phyloP scores from a whole-genome alignment of 2,797 vertebrate species.

The Prunella strophiata region DNA sequence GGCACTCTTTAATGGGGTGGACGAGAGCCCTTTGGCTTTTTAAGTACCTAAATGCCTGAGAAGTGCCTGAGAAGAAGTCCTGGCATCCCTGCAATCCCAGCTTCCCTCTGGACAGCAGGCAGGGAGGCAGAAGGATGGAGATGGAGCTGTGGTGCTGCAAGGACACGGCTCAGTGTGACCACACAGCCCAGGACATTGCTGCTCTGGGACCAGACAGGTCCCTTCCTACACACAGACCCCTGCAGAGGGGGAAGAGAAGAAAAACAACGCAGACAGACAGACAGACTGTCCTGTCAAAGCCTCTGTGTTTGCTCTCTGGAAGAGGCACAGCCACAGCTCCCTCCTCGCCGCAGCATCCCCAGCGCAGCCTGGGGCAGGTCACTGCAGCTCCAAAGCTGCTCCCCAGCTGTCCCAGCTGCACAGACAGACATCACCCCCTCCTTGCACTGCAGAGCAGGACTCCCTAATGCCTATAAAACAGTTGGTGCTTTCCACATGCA shows the following conservation, averaged over 20 bases:
- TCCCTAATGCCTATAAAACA: slow-evolving; percentile 56
- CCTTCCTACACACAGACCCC: background rate
- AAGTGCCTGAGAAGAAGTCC: background rate
- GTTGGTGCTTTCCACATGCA: slow-evolving; percentile 48
- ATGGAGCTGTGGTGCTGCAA: rapidly evolving
- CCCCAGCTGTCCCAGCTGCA: slow-evolving; percentile 39
- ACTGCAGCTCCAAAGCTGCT: background rate
- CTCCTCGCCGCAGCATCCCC: background rate
- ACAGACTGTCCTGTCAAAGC: background rate
- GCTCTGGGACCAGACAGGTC: background rate
- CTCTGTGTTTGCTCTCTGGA: background rate
- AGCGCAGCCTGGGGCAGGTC: background rate
- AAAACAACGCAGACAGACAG: rapidly evolving
- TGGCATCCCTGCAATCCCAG: background rate
- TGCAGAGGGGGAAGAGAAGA: background rate
- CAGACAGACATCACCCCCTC: slow-evolving; percentile 6
- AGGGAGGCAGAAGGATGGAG: rapidly evolving
- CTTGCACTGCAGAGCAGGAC: background rate
- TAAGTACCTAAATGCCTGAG: background rate
- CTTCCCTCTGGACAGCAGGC: background rate
- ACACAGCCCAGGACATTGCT: rapidly evolving
- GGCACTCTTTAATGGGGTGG: slow-evolving; percentile 30
- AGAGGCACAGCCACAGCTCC: background rate
- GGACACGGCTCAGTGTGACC: rapidly evolving
- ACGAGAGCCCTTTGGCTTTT: background rate